These are phyloP conservation scores for Nyctibius grandis DNA, from an alignment of 2,797 vertebrate species.

Conservation along the genomic window DNA sequence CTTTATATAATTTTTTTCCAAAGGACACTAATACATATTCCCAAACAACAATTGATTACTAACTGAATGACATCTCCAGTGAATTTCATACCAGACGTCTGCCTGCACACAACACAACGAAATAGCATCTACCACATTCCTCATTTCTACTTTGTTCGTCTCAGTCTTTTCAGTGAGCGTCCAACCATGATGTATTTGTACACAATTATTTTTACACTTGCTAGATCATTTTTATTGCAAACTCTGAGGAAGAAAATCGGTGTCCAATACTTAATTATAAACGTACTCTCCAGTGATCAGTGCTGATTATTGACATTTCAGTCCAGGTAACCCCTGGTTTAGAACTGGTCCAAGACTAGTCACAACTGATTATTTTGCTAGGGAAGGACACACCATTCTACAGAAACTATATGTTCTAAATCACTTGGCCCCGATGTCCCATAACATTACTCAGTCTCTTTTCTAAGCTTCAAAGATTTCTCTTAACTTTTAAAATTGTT, in stretches of 20 bases:
- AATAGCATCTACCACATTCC: not conserved
- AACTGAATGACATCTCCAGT: not conserved
- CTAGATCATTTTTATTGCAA: not conserved
- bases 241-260: not conserved
- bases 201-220: not conserved
- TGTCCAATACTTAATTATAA: not conserved
- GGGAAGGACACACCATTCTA: not conserved
- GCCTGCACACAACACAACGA: not conserved
- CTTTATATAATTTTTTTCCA: not conserved
- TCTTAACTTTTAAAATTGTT: not conserved
- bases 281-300: not conserved
- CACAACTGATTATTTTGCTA: not conserved
- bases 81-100: not conserved
- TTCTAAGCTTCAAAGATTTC: not conserved
- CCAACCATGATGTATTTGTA: not conserved
- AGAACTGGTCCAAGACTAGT: not conserved
- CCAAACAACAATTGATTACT: not conserved
- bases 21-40: not conserved
- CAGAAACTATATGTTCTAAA: not conserved
- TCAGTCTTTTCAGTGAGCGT: not conserved
- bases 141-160: not conserved
- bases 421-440: not conserved
- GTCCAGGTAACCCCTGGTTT: not conserved
- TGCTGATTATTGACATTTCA: not conserved
- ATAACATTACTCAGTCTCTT: not conserved